Conservation (phyloP, 2,888 invertebrate species). For the Cheilosia vernalis region DNA sequence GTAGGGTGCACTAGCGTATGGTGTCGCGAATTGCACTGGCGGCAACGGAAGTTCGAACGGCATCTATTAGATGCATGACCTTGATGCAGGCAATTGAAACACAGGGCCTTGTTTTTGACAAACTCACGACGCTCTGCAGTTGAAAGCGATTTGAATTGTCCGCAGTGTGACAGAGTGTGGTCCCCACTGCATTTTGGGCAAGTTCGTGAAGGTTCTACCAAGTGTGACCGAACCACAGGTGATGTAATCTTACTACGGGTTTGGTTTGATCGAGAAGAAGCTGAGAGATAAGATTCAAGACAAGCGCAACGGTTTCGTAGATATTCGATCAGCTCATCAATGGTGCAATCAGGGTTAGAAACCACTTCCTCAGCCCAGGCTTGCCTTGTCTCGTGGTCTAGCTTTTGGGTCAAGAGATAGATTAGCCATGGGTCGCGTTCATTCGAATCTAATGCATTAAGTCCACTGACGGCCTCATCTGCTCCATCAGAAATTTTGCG, state of each 20-base stretch:
- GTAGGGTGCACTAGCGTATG: constrained; percentile 4
- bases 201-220: neutral
- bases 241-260: neutral
- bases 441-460: neutral
- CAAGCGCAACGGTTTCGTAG: neutral
- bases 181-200: constrained; percentile 14
- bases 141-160: neutral
- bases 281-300: neutral
- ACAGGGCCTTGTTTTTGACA: neutral
- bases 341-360: neutral
- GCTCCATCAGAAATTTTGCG: constrained; percentile 1
- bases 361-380: neutral
- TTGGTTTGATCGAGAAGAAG: neutral
- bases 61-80: constrained; percentile 20
- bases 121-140: constrained; percentile 2
- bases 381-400: neutral
- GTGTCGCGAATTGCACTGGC: constrained; percentile 6
- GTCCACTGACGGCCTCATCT: neutral
- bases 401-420: neutral
- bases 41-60: constrained; percentile 1
- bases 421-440: neutral
- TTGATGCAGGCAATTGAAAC: constrained; percentile 20
- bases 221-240: neutral
- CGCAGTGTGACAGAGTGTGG: constrained; percentile 5
- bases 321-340: neutral